phyloP scores from a whole-genome alignment of 2,888 invertebrate species.

The Ligdia adustata region DNA sequence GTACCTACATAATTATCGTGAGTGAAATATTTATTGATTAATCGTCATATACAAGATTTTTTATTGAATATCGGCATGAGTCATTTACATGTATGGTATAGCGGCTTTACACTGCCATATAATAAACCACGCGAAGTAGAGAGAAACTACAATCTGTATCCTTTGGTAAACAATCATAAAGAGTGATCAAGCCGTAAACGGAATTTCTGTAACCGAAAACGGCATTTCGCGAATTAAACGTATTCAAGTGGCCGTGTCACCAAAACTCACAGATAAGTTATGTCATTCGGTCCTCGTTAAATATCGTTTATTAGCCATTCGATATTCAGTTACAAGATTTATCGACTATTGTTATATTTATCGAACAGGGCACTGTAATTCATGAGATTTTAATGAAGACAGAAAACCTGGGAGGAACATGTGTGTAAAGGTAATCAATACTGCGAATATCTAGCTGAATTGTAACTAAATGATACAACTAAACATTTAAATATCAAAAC shows the following conservation, averaged over 20 bases:
- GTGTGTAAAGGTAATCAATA: not conserved
- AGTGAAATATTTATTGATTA: slow-evolving; percentile 55
- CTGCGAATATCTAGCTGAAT: not conserved
- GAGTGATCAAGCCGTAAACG: slow-evolving; percentile 46
- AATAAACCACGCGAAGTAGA: slow-evolving; percentile 44
- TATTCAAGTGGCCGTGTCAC: slow-evolving; percentile 40
- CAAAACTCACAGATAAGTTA: slow-evolving; percentile 50
- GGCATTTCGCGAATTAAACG: slow-evolving; percentile 53
- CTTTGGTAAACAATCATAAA: slow-evolving; percentile 57
- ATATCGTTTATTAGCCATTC: slow-evolving; percentile 47
- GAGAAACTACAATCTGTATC: slow-evolving; percentile 53
- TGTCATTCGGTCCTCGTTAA: slow-evolving; percentile 38
- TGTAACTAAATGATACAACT: not conserved
- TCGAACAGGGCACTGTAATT: slow-evolving; percentile 34
- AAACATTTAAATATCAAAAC: slow-evolving; percentile 9
- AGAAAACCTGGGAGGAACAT: slow-evolving; percentile 11
- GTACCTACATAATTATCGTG: slow-evolving; percentile 50
- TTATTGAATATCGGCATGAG: slow-evolving; percentile 47
- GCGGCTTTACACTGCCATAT: slow-evolving; percentile 41
- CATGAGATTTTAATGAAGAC: slow-evolving; percentile 30
- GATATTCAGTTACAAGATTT: slow-evolving; percentile 46
- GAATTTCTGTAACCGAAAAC: slow-evolving; percentile 50
- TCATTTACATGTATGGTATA: slow-evolving; percentile 51
- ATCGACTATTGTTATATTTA: slow-evolving; percentile 55
- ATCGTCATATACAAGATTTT: slow-evolving; percentile 34